Evolutionary conservation across 2,888 invertebrate species (phyloP), one percentile per base, ranked within the genome.

Genomic region (Ichneumoninae sp.): DNA sequence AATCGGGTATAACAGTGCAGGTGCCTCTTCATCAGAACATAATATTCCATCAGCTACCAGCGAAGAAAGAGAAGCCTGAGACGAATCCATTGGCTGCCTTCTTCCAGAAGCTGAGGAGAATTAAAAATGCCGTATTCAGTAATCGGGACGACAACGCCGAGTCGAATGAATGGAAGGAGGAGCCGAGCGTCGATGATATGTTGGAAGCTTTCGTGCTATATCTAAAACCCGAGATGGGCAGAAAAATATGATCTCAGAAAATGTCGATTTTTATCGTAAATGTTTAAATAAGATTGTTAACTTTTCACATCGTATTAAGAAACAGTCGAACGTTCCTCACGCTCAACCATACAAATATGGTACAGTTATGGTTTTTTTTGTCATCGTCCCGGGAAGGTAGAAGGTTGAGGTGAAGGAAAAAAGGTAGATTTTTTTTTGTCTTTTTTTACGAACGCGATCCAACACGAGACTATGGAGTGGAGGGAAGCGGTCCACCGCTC

Each of bases 1-100:
- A 57, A 22, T 47, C 82, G 69, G 72, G 84, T 62, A 75, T 92
- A 69, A 83, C 88, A 8, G 85, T 91, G 16, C 90, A 90, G 70
- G 86, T 90, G 57, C 92, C 92, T 4, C 72, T 90, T 22, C 88
- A 89, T 19, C 91, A 91, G 69, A 88, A 89, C 72, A 90, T 91
- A 69, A 86, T 91, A 36, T 47, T 90, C 22, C 90, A 90, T 19
- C 82, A 89, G 7, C 89, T 89, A n/a, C 80, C 87, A 2, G 65
- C 80, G 33, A 80, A 89, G 76, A 85, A 89, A 71, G 88, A 90
- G 5, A 69, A 82, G 22, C 84, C 87, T 13, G 68, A 79, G 33
- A 30, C 78, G 5, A 83, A 86, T 75, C 88, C 90, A 33, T 57
- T 92, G 13, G 68, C 83, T 40, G 77, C 86, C 1, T 87, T 92